A percentile compares a stretch with the other conserved stretches of the same genome.
Evolutionary conservation across 2,797 vertebrate genomes (phyloP).

Genomic region (Synanceia verrucosa): DNA sequence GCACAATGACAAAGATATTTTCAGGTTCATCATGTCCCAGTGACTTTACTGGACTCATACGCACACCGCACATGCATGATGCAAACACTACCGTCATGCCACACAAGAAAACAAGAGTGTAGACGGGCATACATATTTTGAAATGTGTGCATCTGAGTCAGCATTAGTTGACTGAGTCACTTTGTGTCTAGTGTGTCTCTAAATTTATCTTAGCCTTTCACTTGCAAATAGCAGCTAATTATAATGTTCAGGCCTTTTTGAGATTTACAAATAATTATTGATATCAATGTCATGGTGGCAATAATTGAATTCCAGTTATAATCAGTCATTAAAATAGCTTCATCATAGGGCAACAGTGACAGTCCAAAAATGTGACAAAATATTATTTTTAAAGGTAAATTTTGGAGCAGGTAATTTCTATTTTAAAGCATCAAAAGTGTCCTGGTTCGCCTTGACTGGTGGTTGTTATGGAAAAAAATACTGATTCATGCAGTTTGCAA

Average conservation of each 20-base stretch:
- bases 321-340: neutral
- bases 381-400: neutral
- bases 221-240: neutral
- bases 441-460: neutral
- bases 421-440: neutral
- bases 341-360: neutral
- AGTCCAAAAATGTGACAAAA: neutral
- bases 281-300: neutral
- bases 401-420: neutral
- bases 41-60: conserved; percentile 10
- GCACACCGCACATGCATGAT: conserved; percentile 20
- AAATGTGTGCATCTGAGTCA: conserved; percentile 13
- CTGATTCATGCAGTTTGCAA: neutral
- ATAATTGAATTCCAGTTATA: neutral
- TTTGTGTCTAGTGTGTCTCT: neutral
- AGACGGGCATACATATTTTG: neutral
- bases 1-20: conserved; percentile 48
- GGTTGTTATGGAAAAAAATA: neutral
- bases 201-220: neutral
- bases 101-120: neutral
- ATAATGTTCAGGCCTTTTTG: neutral
- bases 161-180: conserved; percentile 3
- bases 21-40: conserved; percentile 46
- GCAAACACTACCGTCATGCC: conserved; percentile 25
- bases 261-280: neutral